phyloP scores from a whole-genome alignment of 1,140 invertebrate species.

The Temnothorax longispinosus region DNA sequence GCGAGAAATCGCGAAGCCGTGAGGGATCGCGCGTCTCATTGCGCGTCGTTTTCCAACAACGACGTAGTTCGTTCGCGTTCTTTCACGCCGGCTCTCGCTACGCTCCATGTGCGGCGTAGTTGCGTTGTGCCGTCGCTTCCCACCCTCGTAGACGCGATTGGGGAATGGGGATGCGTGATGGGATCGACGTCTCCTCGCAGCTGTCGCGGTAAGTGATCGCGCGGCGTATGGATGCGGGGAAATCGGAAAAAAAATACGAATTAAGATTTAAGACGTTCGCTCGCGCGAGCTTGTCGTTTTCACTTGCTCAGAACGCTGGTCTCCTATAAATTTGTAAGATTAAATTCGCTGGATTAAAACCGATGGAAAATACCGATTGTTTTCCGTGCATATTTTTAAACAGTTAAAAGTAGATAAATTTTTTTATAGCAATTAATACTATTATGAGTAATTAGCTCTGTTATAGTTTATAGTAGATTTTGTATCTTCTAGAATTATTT shows the following conservation, averaged over 20 bases:
- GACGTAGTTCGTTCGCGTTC: not conserved
- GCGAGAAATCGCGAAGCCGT: not conserved
- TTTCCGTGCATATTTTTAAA: too few species aligned
- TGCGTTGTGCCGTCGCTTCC: not conserved
- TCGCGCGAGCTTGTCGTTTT: not conserved
- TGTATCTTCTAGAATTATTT: too few species aligned
- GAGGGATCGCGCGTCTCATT: too few species aligned
- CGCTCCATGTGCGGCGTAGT: conserved; percentile 22
- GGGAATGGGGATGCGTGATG: not conserved
- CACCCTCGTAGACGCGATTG: not conserved
- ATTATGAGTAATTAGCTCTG: too few species aligned
- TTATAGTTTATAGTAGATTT: too few species aligned
- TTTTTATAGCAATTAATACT: too few species aligned
- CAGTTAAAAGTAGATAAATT: too few species aligned
- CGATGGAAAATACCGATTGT: too few species aligned
- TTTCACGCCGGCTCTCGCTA: not conserved
- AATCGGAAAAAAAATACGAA: not conserved
- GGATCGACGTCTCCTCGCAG: not conserved
- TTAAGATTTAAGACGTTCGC: not conserved
- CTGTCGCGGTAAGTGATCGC: conserved; percentile 15
- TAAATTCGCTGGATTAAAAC: too few species aligned
- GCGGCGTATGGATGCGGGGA: too few species aligned
- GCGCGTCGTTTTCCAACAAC: not conserved
- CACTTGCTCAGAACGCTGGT: not conserved
- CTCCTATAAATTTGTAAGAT: too few species aligned